Base-by-base conservation (phyloP, 2,113 vertebrate species). In the Myotis yumanensis region DNA sequence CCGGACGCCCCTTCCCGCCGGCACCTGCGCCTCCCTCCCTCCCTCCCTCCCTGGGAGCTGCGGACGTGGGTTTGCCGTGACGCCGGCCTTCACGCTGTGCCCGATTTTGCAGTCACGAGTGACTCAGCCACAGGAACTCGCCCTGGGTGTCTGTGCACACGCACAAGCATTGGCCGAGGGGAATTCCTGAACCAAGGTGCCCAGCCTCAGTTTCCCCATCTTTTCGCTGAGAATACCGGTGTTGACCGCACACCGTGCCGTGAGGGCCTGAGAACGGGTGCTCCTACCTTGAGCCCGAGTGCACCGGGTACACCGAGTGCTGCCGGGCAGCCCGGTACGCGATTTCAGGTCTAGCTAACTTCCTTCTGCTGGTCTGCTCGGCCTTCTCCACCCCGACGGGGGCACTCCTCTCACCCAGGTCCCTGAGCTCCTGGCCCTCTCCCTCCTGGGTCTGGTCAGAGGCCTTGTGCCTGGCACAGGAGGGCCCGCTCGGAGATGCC, bases 401-500 rank as follows among this genome's bases (percentile, higher is more conserved):
- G 59, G 28, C 4, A 20, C 11, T 17, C 35, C 2, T 32, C 43
- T 37, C n/a, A 48, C 75, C 14, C 5, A 46, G 28, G 57, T 3
- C 11, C 17, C 28, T 6, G 52, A 11, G 46, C 46, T 23, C 22
- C 57, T 14, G 22, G 54, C 54, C 57, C 22, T 59, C 57, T 59
- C 22, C 57, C 7, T 6, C n/a, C 23, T 1, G 48, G 32, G 32
- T 73, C 37, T 17, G 4, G 51, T 35, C 52, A 46, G 7, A 35
- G 2, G 2, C 37, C 68, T 5, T 5, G 3, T 7, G 9, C 17
- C 7, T 8, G 8, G 10, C 7, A n/a, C 18, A 2, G 9, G 71
- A 57, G 64, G 32, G 4, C 62, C 54, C 32, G 30, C 54, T n/a
- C 4, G 30, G 10, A 3, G 23, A 40, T 2, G 7, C 64, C 48